phyloP scores from a whole-genome alignment of 2,888 invertebrate genomes.

The Villa cingulata region DNA sequence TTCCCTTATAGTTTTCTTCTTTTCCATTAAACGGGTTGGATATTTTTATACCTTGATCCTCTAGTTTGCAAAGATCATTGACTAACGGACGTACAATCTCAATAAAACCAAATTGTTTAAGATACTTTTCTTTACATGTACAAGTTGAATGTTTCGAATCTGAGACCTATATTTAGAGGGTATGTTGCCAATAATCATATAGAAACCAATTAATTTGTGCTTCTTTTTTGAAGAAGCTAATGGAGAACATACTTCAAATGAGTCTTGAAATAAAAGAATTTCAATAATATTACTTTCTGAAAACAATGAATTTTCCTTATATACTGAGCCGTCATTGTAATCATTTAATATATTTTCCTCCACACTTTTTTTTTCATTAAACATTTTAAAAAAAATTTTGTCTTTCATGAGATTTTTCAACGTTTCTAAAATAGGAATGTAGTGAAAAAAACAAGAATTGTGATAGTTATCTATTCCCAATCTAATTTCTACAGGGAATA shows the following conservation, averaged over 20 bases:
- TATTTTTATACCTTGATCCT: conserved; percentile 16
- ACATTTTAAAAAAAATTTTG: conserved; percentile 1
- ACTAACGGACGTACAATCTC: conserved; percentile 16
- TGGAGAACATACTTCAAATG: conserved; percentile 23
- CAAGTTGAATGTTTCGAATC: conserved; percentile 19
- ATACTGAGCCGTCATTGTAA: conserved; percentile 6
- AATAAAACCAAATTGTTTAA: conserved; percentile 18
- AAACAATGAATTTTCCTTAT: conserved; percentile 12
- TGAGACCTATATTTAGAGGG: conserved; percentile 16
- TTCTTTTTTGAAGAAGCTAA: conserved; percentile 20
- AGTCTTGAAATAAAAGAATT: conserved; percentile 23
- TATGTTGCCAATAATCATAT: conserved; percentile 21
- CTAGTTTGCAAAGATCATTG: conserved; percentile 17
- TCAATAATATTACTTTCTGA: conserved; percentile 4
- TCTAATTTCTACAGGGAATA: conserved; percentile 2
- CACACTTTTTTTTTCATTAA: neutral
- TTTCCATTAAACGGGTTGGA: neutral
- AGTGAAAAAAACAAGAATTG: conserved; percentile 7
- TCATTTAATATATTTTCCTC: neutral
- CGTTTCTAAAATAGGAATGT: conserved; percentile 9
- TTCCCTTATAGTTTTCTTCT: conserved; percentile 13
- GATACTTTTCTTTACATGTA: conserved; percentile 19
- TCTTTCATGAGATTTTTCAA: conserved; percentile 7
- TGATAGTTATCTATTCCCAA: conserved; percentile 6
- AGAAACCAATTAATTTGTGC: conserved; percentile 22